A percentile compares a stretch with the other conserved stretches of the same genome.
Conservation (phyloP, 2,888 invertebrate genomes). For the Agrotis segetum region DNA sequence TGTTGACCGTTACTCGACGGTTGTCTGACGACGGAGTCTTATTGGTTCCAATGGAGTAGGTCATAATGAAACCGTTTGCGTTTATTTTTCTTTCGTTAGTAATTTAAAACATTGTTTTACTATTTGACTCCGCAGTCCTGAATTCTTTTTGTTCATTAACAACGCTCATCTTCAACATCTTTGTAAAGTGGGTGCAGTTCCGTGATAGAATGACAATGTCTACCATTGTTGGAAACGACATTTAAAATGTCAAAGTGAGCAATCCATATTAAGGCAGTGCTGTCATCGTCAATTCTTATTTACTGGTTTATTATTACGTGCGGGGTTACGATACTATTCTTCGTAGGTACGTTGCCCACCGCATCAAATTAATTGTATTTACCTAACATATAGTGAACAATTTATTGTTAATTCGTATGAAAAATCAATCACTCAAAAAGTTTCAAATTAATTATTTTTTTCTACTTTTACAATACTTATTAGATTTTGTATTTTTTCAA, state of each 20-base stretch:
- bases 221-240: not conserved
- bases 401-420: slow-evolving; percentile 25
- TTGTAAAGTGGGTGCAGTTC: slow-evolving; percentile 11
- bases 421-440: slow-evolving; percentile 1
- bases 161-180: slow-evolving; percentile 2
- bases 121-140: slow-evolving; percentile 30
- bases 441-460: not conserved
- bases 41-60: slow-evolving; percentile 26
- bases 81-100: slow-evolving; percentile 31
- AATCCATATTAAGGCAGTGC: slow-evolving; percentile 11
- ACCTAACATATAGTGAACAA: slow-evolving; percentile 40
- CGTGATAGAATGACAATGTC: slow-evolving; percentile 1
- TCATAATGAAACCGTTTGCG: slow-evolving; percentile 21
- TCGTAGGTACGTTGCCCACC: slow-evolving; percentile 40
- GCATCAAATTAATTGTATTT: slow-evolving; percentile 35
- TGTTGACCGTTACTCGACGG: slow-evolving; percentile 8
- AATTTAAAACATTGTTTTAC: slow-evolving; percentile 20
- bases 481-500: slow-evolving; percentile 11
- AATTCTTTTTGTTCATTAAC: slow-evolving; percentile 23
- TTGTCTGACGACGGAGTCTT: slow-evolving; percentile 23
- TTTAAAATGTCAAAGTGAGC: not conserved
- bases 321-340: slow-evolving; percentile 39
- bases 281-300: slow-evolving; percentile 12
- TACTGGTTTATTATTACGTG: slow-evolving; percentile 12
- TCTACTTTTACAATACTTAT: not conserved